Evolutionary conservation across 1,140 invertebrate species (phyloP), one percentile per base, ranked within the genome.

Genomic region (Zaprionus gabonicus): DNA sequence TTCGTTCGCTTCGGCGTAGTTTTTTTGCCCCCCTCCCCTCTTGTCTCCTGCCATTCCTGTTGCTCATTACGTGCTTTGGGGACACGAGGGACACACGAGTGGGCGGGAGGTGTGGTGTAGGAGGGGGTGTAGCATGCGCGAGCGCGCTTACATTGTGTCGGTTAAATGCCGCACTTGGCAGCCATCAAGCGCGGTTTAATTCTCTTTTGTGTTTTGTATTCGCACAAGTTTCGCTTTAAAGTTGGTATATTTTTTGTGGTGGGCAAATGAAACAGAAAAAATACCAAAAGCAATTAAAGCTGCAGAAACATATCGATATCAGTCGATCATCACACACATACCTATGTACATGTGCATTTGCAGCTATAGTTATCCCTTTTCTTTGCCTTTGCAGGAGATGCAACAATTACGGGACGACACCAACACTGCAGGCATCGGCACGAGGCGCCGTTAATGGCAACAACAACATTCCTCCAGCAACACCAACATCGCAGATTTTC

Each of bases 401-500:
- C 58, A 81, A 73, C 64, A 87, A 88, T 81, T 87, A 87, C 44
- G 83, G 83, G 31, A 70, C 84, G 17, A 76, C 83, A n/a, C 80
- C 83, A 20, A 69, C 70, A 13, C 64, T 74, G 44, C 83, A 62
- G 46, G 59, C 71, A 53, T 51, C 59, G 69, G 72, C 59, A 44
- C 51, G 41, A 17, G n/a, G 69, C 41, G 67, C 62, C 25, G 46
- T 67, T 53, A 86, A 67, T 69, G 72, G 77, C 69, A 81, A 90
- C 71, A 88, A 88, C 71, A 88, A 90, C 68, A 87, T 79, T 56
- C 58, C 71, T 23, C 66, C 81, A 57, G 63, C 68, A 53, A 58
- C 77, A 58, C 74, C 84, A 70, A 65, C 81, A 72, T 71, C 85
- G 27, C 84, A 90, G 88, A 88, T 90, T 76, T 90, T 90, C 77